Evolutionary conservation across 2,888 invertebrate genomes (phyloP), one percentile per base, ranked within the genome.

Genomic region (Phasia obesa): DNA sequence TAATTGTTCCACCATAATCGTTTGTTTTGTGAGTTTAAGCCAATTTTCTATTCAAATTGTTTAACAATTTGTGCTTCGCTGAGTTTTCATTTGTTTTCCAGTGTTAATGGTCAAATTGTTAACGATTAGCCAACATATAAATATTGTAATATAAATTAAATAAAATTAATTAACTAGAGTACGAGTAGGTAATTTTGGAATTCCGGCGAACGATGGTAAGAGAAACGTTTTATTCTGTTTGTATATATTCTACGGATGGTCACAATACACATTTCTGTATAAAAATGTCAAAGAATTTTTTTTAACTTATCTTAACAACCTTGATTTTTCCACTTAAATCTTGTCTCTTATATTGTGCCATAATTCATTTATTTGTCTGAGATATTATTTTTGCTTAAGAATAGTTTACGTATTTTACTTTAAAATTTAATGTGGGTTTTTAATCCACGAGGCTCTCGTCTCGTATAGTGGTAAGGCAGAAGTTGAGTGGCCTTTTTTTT

Each of bases 1-100:
- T 85, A 85, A 85, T 85, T 84, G 85, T 71, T 82, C 70, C 62
- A 62, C 84, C 67, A 85, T 84, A 83, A 85, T 82, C 85, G 71
- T 85, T 85, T 85, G 85, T 84, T 84, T 76, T 73, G 67, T 47
- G 27, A 80, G 71, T 85, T 83, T 83, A 53, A 83, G 81, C 83
- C 83, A 85, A 81, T 85, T 85, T 85, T 81, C 70, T 49, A 62
- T 75, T 83, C 60, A 81, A 84, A 84, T 84, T 83, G 78, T 75
- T 78, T 59, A 62, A 67, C 85, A 85, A 83, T 85, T 85, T 83
- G 82, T 81, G 80, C 25, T 67, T 74, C 47, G 27, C 23, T 75
- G 64, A 64, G 79, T 74, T 69, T 70, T 69, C 60, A 60, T 73
- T 67, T 65, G 79, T 64, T 53, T 60, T 21, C 27, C 19, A 53